Conservation (phyloP, 2,888 invertebrate species). For the Drosophila acutilabella region DNA sequence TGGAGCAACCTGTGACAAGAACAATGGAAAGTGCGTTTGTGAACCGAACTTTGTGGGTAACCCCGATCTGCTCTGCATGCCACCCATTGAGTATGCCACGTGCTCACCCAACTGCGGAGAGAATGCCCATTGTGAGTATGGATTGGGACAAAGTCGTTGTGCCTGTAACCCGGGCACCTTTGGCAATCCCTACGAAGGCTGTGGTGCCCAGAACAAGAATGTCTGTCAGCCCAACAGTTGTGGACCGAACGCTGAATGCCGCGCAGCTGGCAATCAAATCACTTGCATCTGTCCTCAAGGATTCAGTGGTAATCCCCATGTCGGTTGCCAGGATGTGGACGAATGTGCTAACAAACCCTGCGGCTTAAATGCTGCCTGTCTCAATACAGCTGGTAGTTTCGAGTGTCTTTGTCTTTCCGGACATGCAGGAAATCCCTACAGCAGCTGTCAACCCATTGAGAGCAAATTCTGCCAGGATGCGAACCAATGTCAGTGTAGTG, state of each 20-base stretch:
- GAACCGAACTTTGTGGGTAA: constrained; percentile 95
- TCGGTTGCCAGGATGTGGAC: constrained; percentile 93
- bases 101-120: constrained; percentile 93
- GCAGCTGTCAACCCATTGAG: constrained; percentile 90
- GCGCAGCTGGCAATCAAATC: constrained; percentile 90
- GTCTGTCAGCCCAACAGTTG: constrained; percentile 91
- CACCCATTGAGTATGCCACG: constrained; percentile 91
- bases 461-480: constrained; percentile 90
- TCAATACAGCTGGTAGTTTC: constrained; percentile 94
- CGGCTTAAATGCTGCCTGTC: constrained; percentile 94
- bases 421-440: constrained; percentile 94
- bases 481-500: constrained; percentile 89
- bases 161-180: constrained; percentile 93
- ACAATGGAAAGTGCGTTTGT: constrained; percentile 93
- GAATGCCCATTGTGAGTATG: constrained; percentile 95
- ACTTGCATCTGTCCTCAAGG: constrained; percentile 94
- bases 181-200: constrained; percentile 95
- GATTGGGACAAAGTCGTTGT: constrained; percentile 89
- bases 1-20: constrained; percentile 93
- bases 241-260: constrained; percentile 92
- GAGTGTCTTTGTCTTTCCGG: constrained; percentile 95
- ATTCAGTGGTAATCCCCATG: constrained; percentile 94
- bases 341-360: constrained; percentile 93
- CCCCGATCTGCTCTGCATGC: constrained; percentile 95
- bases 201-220: constrained; percentile 89